Conservation (phyloP, 2,888 invertebrate species). For the Dryocosmus kuriphilus region DNA sequence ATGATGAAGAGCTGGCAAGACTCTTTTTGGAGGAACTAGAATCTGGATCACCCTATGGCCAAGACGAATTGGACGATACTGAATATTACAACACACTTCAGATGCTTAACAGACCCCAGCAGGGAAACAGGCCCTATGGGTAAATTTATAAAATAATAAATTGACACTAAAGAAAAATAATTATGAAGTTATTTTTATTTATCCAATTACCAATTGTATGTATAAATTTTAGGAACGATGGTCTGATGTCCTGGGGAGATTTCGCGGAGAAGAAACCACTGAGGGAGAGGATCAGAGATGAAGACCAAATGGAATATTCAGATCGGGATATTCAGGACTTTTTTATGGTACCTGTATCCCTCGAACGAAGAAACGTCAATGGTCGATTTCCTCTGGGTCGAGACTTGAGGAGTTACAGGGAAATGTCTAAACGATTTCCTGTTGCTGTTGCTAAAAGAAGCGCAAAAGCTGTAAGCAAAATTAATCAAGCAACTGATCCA, state of each 20-base stretch:
- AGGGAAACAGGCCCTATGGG: slow-evolving; percentile 61
- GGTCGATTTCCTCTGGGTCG: slow-evolving; percentile 68
- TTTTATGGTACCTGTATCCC: slow-evolving; percentile 33
- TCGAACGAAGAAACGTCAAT: slow-evolving; percentile 70
- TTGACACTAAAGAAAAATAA: not conserved
- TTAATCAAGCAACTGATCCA: slow-evolving; percentile 70
- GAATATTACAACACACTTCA: slow-evolving; percentile 63
- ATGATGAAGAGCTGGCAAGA: slow-evolving; percentile 58
- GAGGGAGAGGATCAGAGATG: slow-evolving; percentile 52
- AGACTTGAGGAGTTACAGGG: slow-evolving; percentile 63
- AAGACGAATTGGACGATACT: slow-evolving; percentile 57
- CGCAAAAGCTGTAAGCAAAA: slow-evolving; percentile 64
- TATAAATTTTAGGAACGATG: slow-evolving; percentile 51
- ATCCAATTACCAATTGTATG: not conserved
- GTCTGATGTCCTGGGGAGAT: slow-evolving; percentile 63
- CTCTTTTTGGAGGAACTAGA: slow-evolving; percentile 63
- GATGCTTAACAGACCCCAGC: slow-evolving; percentile 59
- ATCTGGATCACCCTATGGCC: slow-evolving; percentile 57
- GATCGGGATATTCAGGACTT: slow-evolving; percentile 60
- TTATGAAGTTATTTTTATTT: too few relatives aligned
- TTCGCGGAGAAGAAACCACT: slow-evolving; percentile 55
- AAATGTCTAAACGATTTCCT: slow-evolving; percentile 67
- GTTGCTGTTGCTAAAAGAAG: slow-evolving; percentile 72
- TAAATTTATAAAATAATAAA: slow-evolving; percentile 47
- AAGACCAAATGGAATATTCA: slow-evolving; percentile 57